These are phyloP conservation scores for Pycnonotus jocosus DNA, from an alignment of 2,113 vertebrate species.

Conservation along the genomic window DNA sequence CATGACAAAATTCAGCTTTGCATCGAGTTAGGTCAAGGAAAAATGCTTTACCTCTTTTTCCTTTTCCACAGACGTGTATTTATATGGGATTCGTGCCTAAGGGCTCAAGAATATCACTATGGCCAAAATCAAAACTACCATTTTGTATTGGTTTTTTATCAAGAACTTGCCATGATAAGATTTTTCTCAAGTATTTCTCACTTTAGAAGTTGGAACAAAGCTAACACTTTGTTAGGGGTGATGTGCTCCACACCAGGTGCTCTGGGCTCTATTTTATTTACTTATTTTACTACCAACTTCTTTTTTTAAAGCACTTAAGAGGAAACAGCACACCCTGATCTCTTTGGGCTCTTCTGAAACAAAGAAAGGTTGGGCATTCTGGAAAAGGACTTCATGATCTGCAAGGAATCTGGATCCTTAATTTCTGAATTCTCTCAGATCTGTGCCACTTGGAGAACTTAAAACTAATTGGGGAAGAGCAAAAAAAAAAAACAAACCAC, in stretches of 20 bases:
- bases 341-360: background rate
- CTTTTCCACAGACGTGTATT: background rate
- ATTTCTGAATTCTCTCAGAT: background rate
- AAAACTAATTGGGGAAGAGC: accelerated
- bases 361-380: background rate
- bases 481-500: no score
- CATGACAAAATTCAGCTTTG: background rate
- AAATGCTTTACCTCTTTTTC: background rate
- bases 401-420: background rate
- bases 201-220: background rate
- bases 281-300: background rate
- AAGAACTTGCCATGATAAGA: background rate
- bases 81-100: background rate
- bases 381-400: background rate
- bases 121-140: background rate
- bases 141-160: background rate
- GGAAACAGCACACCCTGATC: background rate
- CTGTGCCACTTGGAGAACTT: background rate
- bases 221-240: background rate
- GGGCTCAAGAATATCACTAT: background rate
- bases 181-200: background rate
- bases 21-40: background rate
- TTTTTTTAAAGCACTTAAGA: background rate
- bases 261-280: background rate
- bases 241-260: background rate